Evolutionary conservation across 2,888 invertebrate genomes (phyloP).

Genomic region (Nomada goodeniana): DNA sequence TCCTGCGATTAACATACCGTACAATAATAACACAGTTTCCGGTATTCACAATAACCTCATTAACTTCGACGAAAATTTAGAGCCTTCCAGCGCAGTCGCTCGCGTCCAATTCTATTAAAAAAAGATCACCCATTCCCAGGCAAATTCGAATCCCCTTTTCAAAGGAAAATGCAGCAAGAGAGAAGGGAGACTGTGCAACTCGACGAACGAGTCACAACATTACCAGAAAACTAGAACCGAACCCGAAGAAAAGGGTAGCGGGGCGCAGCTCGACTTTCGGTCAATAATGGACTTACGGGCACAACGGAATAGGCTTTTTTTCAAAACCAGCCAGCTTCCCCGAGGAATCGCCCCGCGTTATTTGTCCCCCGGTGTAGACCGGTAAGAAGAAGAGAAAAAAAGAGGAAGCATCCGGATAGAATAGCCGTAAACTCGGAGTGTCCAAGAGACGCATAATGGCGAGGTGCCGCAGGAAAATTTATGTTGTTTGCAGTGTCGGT

Average conservation of each 20-base stretch:
- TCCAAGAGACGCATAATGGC: slow-evolving; percentile 49
- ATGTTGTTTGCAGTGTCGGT: slow-evolving; percentile 84
- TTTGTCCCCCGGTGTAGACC: slow-evolving; percentile 23
- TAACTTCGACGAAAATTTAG: too few species aligned
- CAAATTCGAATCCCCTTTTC: background rate
- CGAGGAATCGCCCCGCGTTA: slow-evolving; percentile 30
- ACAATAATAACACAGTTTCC: too few species aligned
- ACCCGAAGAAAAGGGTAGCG: slow-evolving; percentile 25
- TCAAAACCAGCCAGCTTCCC: slow-evolving; percentile 3
- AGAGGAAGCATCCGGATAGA: slow-evolving; percentile 45
- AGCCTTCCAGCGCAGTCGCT: too few species aligned
- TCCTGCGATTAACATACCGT: too few species aligned
- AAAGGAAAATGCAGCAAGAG: background rate
- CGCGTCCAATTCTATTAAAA: background rate
- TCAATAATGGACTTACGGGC: slow-evolving; percentile 67
- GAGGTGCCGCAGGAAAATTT: slow-evolving; percentile 77
- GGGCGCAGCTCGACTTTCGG: slow-evolving; percentile 51
- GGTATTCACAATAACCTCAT: too few species aligned
- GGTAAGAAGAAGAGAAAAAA: background rate
- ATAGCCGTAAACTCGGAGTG: slow-evolving; percentile 44
- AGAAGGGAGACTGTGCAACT: background rate
- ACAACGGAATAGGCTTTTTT: slow-evolving; percentile 50
- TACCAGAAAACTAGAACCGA: background rate
- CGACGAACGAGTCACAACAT: slow-evolving; percentile 25
- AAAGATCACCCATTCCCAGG: background rate